Conservation (phyloP, 2,113 vertebrate species). For the Antechinus flavipes region DNA sequence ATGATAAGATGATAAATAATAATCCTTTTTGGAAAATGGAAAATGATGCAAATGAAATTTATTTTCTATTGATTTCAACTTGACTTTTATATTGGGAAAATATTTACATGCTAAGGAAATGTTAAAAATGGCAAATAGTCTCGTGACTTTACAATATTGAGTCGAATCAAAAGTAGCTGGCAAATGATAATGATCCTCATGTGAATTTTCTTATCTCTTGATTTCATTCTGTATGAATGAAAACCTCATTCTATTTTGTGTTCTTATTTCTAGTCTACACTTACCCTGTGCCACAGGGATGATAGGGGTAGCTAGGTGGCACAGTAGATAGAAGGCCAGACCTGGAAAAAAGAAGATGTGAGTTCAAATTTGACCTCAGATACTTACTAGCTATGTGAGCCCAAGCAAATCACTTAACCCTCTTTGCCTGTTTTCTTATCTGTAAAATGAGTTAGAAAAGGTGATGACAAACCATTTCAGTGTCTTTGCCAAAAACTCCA, state of each 20-base stretch:
- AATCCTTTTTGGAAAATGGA: background rate
- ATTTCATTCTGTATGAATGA: background rate
- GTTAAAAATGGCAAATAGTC: conserved; percentile 41
- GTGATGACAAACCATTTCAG: no score
- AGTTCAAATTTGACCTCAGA: no score
- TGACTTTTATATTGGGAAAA: conserved; percentile 39
- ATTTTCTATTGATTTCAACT: conserved; percentile 48
- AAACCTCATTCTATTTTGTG: background rate
- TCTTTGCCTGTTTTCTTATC: no score
- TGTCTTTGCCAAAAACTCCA: no score
- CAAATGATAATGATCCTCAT: conserved; percentile 46
- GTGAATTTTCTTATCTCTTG: background rate
- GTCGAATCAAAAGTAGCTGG: conserved; percentile 59
- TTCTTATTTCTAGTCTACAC: background rate
- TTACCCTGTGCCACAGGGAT: background rate
- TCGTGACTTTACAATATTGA: conserved; percentile 59
- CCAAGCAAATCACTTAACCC: no score
- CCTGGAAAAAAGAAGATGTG: no score
- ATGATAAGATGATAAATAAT: background rate
- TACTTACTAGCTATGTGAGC: no score
- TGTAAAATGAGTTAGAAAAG: no score
- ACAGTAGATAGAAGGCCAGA: no score
- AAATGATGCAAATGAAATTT: background rate
- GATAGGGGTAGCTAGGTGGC: background rate
- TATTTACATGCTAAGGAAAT: conserved; percentile 28